phyloP scores from a whole-genome alignment of 2,797 vertebrate species.

The Argyrosomus regius region DNA sequence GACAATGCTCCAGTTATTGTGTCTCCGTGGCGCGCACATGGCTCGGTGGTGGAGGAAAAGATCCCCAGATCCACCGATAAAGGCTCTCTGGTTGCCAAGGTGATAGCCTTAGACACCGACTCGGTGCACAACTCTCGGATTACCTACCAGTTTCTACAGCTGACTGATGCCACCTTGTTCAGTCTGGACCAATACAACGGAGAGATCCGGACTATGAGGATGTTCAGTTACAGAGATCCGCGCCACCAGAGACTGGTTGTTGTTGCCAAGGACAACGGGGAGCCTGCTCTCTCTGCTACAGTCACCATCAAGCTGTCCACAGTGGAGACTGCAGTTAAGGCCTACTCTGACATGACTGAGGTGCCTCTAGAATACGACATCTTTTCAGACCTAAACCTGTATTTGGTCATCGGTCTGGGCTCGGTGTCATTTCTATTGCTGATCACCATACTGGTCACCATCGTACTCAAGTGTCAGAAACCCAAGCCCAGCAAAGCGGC shows the following conservation, averaged over 20 bases:
- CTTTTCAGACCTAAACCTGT: conserved; percentile 78
- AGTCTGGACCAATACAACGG: conserved; percentile 82
- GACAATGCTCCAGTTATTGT: conserved; percentile 77
- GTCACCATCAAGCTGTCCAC: conserved; percentile 81
- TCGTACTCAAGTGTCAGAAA: conserved; percentile 78
- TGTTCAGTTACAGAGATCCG: conserved; percentile 82
- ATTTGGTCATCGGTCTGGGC: conserved; percentile 78
- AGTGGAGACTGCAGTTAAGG: conserved; percentile 75
- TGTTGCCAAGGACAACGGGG: conserved; percentile 78
- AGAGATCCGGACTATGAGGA: conserved; percentile 81
- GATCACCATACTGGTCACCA: conserved; percentile 72
- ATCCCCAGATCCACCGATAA: conserved; percentile 73
- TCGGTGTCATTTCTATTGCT: conserved; percentile 79
- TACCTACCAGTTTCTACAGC: conserved; percentile 79
- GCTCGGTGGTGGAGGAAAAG: conserved; percentile 61
- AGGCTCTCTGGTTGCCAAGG: conserved; percentile 75
- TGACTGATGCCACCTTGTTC: conserved; percentile 79
- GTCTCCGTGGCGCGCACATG: conserved; percentile 74
- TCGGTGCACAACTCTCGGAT: conserved; percentile 80
- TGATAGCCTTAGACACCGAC: conserved; percentile 77
- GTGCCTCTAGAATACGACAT: conserved; percentile 75
- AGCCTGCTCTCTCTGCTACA: conserved; percentile 79
- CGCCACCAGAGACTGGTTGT: conserved; percentile 75
- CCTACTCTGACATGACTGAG: conserved; percentile 78
- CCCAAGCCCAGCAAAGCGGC: conserved; percentile 63